phyloP scores from a whole-genome alignment of 2,113 vertebrate species.

The Xiphias gladius region DNA sequence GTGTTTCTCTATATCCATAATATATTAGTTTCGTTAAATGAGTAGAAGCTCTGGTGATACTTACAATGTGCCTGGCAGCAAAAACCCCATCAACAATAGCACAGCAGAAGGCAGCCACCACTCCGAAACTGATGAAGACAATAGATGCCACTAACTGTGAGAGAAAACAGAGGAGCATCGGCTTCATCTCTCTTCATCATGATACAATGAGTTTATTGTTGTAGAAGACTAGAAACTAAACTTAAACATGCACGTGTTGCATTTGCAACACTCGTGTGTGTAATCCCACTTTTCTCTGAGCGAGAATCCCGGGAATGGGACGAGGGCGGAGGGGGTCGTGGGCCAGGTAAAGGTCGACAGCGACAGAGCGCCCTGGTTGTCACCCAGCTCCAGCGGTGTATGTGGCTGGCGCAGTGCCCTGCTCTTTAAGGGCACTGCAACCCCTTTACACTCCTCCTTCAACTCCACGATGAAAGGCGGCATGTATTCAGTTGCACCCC shows the following conservation, averaged over 20 bases:
- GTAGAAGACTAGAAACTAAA: background rate
- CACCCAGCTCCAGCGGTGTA: constrained; percentile 31
- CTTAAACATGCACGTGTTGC: background rate
- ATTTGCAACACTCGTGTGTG: background rate
- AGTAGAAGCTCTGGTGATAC: constrained; percentile 72
- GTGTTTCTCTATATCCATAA: constrained; percentile 25
- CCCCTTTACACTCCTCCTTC: constrained; percentile 30
- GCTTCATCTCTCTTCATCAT: constrained; percentile 28
- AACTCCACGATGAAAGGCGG: constrained; percentile 52
- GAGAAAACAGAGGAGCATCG: constrained; percentile 20
- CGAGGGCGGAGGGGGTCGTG: background rate
- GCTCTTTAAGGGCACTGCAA: constrained; percentile 32
- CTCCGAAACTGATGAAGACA: constrained; percentile 99
- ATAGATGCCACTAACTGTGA: constrained; percentile 96
- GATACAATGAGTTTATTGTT: background rate
- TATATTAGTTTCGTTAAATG: constrained; percentile 26
- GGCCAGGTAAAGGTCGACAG: background rate
- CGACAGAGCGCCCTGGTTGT: constrained; percentile 32
- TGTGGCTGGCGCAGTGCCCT: constrained; percentile 32
- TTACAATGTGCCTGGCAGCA: constrained; percentile 97
- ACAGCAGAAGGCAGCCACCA: constrained; percentile 98
- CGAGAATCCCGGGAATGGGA: constrained; percentile 15
- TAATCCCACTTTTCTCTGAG: background rate
- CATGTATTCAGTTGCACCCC: constrained; percentile 72
- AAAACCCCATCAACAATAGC: constrained; percentile 98